Conservation (phyloP, 2,113 vertebrate genomes). For the Ageneiosus marmoratus region DNA sequence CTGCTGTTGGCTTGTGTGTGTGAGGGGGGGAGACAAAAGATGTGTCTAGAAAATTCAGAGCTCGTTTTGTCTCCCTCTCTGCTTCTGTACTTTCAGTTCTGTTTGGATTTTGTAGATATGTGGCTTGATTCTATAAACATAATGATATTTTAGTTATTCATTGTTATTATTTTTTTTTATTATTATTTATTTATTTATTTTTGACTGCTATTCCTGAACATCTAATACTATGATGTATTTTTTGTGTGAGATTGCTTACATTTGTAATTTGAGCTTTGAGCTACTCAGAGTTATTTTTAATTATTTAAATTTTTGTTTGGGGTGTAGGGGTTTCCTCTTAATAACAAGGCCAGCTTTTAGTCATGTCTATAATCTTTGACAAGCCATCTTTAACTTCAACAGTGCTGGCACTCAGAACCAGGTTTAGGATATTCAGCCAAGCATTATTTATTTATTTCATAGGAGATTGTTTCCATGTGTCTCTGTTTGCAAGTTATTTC, state of each 20-base stretch:
- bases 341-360: conserved; percentile 26
- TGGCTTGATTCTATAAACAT: conserved; percentile 60
- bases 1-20: conserved; percentile 1
- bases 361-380: conserved; percentile 52
- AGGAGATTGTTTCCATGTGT: conserved; percentile 25
- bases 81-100: conserved; percentile 37
- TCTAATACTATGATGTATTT: not conserved
- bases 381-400: conserved; percentile 58
- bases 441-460: not conserved
- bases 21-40: conserved; percentile 57
- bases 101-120: conserved; percentile 67
- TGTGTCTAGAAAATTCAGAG: conserved; percentile 46
- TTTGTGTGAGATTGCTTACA: not conserved
- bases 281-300: not conserved
- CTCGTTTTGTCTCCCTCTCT: conserved; percentile 27
- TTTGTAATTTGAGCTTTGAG: not conserved
- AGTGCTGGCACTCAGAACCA: conserved; percentile 45
- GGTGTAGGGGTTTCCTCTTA: conserved; percentile 2
- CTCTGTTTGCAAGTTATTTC: conserved; percentile 34
- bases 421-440: conserved; percentile 38
- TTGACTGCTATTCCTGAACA: not conserved
- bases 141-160: conserved; percentile 44
- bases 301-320: not conserved
- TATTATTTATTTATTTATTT: too few relatives aligned
- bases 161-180: too few relatives aligned